Conservation (phyloP, 2,888 invertebrate species). For the Portevinia maculata region DNA sequence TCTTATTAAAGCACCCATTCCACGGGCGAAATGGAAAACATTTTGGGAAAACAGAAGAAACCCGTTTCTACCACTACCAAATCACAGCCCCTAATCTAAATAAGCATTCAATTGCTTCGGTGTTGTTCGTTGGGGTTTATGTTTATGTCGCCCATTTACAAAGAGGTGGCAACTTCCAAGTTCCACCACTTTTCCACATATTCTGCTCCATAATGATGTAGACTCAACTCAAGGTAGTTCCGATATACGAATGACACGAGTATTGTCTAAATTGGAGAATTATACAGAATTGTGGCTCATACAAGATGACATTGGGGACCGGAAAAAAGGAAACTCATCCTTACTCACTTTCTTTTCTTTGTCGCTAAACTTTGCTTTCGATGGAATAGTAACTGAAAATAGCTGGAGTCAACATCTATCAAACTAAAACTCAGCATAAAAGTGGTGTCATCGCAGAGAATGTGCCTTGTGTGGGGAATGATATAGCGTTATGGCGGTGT, state of each 20-base stretch:
- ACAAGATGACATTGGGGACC: constrained; percentile 17
- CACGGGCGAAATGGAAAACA: constrained; percentile 27
- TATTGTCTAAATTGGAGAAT: constrained; percentile 72
- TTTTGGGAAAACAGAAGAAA: constrained; percentile 57
- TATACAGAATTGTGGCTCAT: constrained; percentile 69
- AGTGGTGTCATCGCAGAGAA: constrained; percentile 67
- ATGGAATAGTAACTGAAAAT: constrained; percentile 20
- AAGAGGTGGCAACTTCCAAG: constrained; percentile 67
- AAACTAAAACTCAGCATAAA: constrained; percentile 73
- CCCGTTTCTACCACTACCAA: constrained; percentile 37
- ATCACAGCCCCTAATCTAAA: constrained; percentile 72
- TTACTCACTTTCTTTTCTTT: constrained; percentile 19
- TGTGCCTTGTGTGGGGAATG: constrained; percentile 44
- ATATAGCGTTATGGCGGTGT: constrained; percentile 69
- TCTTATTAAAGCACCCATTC: constrained; percentile 54
- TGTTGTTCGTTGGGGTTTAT: constrained; percentile 72
- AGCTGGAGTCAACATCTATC: constrained; percentile 71
- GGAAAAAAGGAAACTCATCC: constrained; percentile 30
- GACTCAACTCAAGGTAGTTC: constrained; percentile 60
- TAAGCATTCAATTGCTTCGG: constrained; percentile 74
- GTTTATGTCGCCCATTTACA: constrained; percentile 72
- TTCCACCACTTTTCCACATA: constrained; percentile 31
- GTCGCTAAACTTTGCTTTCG: constrained; percentile 19
- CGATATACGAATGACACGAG: constrained; percentile 60
- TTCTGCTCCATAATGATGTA: neutral